phyloP scores from a whole-genome alignment of 2,797 vertebrate species.

The Tangara arthus region DNA sequence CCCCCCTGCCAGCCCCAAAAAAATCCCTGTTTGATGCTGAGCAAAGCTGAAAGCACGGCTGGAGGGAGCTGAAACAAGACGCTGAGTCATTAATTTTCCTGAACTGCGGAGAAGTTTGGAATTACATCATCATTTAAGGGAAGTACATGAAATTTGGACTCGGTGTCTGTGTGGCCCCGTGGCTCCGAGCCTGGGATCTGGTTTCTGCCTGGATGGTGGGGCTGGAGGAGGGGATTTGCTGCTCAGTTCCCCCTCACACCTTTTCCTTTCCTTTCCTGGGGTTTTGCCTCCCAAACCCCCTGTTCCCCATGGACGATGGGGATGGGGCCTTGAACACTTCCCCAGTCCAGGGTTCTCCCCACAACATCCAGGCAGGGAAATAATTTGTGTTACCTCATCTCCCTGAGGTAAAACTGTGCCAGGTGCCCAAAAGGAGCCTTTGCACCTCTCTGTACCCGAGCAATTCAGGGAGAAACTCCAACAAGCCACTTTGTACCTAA shows the following conservation, averaged over 20 bases:
- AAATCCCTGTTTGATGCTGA: background rate
- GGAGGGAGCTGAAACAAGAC: background rate
- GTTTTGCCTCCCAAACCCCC: accelerated
- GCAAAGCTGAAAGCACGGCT: background rate
- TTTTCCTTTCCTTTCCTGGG: background rate
- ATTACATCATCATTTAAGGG: slow-evolving; percentile 39
- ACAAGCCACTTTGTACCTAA: background rate
- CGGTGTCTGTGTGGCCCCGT: background rate
- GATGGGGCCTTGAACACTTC: background rate
- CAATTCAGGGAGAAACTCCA: accelerated
- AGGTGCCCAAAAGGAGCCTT: background rate
- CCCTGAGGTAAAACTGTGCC: background rate
- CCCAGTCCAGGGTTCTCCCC: background rate
- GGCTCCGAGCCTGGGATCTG: background rate
- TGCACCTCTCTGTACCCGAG: background rate
- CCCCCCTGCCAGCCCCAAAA: background rate
- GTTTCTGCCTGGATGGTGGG: background rate
- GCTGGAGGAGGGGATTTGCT: background rate
- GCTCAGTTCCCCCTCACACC: background rate
- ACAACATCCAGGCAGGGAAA: background rate
- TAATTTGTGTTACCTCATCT: background rate
- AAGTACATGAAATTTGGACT: background rate
- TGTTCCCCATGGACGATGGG: accelerated
- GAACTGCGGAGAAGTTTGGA: background rate
- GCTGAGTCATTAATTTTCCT: slow-evolving; percentile 25